phyloP scores from a whole-genome alignment of 1,140 invertebrate genomes.

The Lordiphosa collinella region DNA sequence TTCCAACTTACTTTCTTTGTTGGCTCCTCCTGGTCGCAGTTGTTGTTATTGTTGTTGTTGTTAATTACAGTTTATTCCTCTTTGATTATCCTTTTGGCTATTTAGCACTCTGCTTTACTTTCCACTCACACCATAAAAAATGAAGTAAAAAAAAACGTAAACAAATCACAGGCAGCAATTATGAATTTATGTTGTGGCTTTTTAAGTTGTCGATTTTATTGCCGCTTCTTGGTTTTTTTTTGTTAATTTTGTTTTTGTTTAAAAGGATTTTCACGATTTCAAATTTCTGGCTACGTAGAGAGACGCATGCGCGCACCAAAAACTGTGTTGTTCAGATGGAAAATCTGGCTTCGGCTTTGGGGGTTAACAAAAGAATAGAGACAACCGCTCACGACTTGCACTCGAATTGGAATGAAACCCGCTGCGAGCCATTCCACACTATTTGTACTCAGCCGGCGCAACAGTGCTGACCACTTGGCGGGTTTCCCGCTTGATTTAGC shows the following conservation, averaged over 20 bases:
- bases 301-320: constrained; percentile 39
- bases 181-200: not conserved
- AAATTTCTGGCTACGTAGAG: constrained; percentile 18
- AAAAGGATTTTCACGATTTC: constrained; percentile 38
- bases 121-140: constrained; percentile 68
- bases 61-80: constrained; percentile 16
- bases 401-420: constrained; percentile 62
- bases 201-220: too few species aligned
- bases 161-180: constrained; percentile 60
- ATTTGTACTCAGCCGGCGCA: constrained; percentile 37
- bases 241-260: constrained; percentile 18
- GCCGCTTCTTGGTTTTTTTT: not conserved
- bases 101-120: constrained; percentile 46
- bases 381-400: constrained; percentile 63
- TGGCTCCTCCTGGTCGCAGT: constrained; percentile 11
- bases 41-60: constrained; percentile 16
- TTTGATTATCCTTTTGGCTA: constrained; percentile 21
- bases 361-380: constrained; percentile 36
- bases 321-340: constrained; percentile 5
- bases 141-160: constrained; percentile 63
- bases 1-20: constrained; percentile 70
- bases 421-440: constrained; percentile 37
- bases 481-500: constrained; percentile 3
- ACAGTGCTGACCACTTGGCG: constrained; percentile 1
- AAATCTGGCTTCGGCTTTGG: constrained; percentile 18